A percentile compares a stretch with the other conserved stretches of the same genome.
Evolutionary conservation across 2,797 vertebrate species (phyloP).

Genomic region (Momotus momota): DNA sequence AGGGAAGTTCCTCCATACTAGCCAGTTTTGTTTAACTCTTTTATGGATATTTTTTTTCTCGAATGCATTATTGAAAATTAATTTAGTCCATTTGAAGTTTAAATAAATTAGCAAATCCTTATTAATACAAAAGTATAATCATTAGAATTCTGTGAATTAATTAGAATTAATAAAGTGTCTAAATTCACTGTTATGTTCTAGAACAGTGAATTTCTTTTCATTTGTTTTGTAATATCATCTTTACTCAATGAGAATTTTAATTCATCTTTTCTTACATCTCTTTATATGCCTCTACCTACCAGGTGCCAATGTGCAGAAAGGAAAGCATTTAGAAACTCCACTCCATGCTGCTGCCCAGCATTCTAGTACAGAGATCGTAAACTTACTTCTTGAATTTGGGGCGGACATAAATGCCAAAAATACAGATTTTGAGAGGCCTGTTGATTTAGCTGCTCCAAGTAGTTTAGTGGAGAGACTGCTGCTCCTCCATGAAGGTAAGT

Average conservation of each 20-base stretch:
- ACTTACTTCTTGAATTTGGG: conserved; percentile 92
- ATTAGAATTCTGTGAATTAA: background rate
- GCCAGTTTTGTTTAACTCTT: background rate
- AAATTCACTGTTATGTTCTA: background rate
- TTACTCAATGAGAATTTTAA: background rate
- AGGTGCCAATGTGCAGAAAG: conserved; percentile 94
- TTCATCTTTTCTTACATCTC: background rate
- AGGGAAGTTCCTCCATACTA: background rate
- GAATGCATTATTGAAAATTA: background rate
- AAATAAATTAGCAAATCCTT: background rate
- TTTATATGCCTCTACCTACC: background rate
- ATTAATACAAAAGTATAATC: background rate
- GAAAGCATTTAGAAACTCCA: conserved; percentile 89
- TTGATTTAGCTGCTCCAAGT: conserved; percentile 89
- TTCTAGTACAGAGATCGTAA: conserved; percentile 86
- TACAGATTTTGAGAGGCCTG: conserved; percentile 87
- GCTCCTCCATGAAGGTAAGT: conserved; percentile 90
- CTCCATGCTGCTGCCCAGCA: conserved; percentile 91
- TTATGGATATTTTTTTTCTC: background rate
- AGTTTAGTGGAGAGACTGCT: conserved; percentile 88
- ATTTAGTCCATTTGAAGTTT: background rate
- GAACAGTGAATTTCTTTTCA: background rate
- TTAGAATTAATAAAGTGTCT: background rate
- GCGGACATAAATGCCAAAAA: conserved; percentile 93
- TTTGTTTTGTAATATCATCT: background rate